Evolutionary conservation across 2,113 vertebrate species (phyloP).

Genomic region (Muscicapa adusta): DNA sequence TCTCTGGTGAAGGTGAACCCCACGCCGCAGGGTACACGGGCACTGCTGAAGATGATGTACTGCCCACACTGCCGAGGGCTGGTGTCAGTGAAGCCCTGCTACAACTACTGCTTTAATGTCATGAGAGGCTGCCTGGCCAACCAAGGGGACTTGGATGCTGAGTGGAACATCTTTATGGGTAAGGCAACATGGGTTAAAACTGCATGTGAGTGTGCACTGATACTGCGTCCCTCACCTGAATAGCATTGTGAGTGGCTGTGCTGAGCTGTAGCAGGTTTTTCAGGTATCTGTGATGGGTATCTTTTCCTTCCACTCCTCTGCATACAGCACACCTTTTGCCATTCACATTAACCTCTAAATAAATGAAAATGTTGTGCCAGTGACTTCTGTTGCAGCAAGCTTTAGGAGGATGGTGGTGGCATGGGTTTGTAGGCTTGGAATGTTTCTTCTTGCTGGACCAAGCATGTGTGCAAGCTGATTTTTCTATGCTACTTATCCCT

Average conservation of each 20-base stretch:
- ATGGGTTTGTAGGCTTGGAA: neutral
- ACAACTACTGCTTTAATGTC: constrained; percentile 97
- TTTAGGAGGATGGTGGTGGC: neutral
- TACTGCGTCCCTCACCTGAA: neutral
- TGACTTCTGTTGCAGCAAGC: neutral
- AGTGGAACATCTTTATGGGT: constrained; percentile 99
- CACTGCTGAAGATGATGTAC: constrained; percentile 94
- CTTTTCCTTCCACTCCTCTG: neutral
- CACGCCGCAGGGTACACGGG: constrained; percentile 84
- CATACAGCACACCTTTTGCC: neutral
- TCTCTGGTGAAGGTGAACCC: constrained; percentile 81
- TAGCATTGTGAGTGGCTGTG: neutral
- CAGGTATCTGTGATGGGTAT: neutral
- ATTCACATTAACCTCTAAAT: neutral
- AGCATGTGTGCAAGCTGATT: neutral
- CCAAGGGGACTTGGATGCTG: constrained; percentile 90
- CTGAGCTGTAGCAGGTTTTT: neutral
- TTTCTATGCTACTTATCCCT: neutral
- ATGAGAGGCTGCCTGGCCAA: constrained; percentile 95
- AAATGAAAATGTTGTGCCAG: neutral
- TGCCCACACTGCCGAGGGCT: constrained; percentile 91
- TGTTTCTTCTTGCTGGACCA: neutral
- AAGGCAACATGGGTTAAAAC: constrained; percentile 38
- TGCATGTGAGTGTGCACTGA: rapidly evolving
- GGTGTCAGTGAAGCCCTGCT: constrained; percentile 91